A percentile compares a stretch with the other conserved stretches of the same genome.
These are phyloP conservation scores for Carduelis carduelis DNA, from an alignment of 2,797 vertebrate genomes.

Conservation along the genomic window DNA sequence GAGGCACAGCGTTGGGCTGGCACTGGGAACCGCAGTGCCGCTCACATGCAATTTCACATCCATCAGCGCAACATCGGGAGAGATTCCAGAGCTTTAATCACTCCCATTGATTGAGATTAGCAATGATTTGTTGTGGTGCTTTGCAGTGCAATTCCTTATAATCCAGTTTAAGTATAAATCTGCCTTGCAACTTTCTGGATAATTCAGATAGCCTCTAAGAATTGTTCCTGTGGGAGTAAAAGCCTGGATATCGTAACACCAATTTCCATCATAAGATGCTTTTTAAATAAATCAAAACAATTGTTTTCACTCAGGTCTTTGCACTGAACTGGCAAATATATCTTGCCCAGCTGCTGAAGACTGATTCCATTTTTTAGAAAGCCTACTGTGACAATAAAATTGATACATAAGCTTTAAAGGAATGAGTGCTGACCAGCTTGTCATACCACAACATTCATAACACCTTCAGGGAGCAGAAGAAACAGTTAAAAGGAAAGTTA, in stretches of 20 bases:
- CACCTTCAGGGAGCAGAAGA: conserved; percentile 58
- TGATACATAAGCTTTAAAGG: conserved; percentile 53
- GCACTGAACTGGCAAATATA: neutral
- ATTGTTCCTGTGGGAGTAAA: neutral
- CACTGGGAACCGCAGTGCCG: rapidly evolving
- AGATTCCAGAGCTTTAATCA: conserved; percentile 21
- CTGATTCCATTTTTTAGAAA: conserved; percentile 24
- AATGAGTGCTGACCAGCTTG: conserved; percentile 33
- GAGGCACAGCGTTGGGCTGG: neutral
- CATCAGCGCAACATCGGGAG: neutral
- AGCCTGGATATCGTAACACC: neutral
- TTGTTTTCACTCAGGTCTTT: neutral
- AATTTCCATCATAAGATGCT: neutral
- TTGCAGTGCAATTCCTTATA: neutral
- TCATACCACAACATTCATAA: conserved; percentile 49
- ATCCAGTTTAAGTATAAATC: conserved; percentile 7
- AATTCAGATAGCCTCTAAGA: neutral
- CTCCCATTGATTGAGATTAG: neutral
- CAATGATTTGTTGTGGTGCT: neutral
- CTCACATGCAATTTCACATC: neutral
- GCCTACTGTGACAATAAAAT: conserved; percentile 26
- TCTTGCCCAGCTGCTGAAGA: conserved; percentile 18
- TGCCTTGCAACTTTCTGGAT: neutral
- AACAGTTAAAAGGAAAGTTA: conserved; percentile 72
- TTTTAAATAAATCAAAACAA: conserved; percentile 32